Evolutionary conservation across 2,113 vertebrate genomes (phyloP).

Genomic region (Hipposideros armiger): DNA sequence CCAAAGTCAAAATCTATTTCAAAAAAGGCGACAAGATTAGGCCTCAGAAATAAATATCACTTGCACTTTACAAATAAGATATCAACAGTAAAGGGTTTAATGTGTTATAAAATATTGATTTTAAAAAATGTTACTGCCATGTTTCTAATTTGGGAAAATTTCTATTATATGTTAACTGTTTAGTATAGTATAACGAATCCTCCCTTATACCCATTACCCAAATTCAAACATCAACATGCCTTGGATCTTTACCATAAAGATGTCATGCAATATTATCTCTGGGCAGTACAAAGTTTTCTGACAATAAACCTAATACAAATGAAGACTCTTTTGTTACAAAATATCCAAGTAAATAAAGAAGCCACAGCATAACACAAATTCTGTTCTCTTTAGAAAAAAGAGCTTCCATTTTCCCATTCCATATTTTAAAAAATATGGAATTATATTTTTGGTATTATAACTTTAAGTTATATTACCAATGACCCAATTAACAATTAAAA

Average conservation of each 20-base stretch:
- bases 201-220: not conserved
- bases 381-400: constrained; percentile 43
- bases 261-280: not conserved
- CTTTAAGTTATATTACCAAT: not conserved
- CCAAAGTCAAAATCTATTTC: constrained; percentile 29
- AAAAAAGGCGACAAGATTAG: not conserved
- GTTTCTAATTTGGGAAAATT: constrained; percentile 3
- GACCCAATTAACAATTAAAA: not conserved
- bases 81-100: not conserved
- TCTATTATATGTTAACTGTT: not conserved
- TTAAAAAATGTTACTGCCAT: not conserved
- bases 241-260: constrained; percentile 13
- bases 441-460: not conserved
- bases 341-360: not conserved
- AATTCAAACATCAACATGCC: constrained; percentile 11
- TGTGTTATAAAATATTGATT: not conserved
- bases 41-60: constrained; percentile 18
- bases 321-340: not conserved
- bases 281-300: not conserved
- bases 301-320: constrained; percentile 24
- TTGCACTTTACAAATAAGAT: constrained; percentile 11
- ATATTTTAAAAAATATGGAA: not conserved
- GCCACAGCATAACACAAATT: not conserved
- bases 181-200: not conserved
- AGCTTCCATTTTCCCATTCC: constrained; percentile 10